A percentile compares a stretch with the other conserved stretches of the same genome.
phyloP scores from a whole-genome alignment of 2,888 invertebrate genomes.

The Metacarcinus magister region DNA sequence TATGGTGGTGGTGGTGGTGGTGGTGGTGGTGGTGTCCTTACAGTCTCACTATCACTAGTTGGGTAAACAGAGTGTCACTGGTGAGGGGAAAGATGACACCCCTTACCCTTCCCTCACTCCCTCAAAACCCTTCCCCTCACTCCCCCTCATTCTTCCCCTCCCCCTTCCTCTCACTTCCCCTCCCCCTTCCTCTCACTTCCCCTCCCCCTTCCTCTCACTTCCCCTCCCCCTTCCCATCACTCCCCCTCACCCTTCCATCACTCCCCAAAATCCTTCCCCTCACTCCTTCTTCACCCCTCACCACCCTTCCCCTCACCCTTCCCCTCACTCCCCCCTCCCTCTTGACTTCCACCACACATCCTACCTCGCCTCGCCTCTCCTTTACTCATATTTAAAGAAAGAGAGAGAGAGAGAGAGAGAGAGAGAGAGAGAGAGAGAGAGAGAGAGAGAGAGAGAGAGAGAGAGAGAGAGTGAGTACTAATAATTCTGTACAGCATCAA shows the following conservation, averaged over 20 bases:
- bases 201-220: neutral
- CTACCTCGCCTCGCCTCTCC: neutral
- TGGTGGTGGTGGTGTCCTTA: neutral
- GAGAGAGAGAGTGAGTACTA: neutral
- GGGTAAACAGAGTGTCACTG: conserved; percentile 30
- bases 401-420: conserved; percentile 50
- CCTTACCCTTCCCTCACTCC: neutral
- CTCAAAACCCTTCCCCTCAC: neutral
- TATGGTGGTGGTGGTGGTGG: neutral
- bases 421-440: conserved; percentile 46
- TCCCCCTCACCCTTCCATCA: no score
- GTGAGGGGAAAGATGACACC: conserved; percentile 26
- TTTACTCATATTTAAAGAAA: neutral
- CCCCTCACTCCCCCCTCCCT: no score
- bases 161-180: neutral
- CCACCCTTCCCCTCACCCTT: no score
- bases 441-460: conserved; percentile 38
- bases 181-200: neutral
- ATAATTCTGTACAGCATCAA: no score
- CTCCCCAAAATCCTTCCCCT: no score
- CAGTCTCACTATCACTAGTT: neutral
- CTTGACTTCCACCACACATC: no score
- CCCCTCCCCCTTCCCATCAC: neutral
- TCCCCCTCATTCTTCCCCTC: neutral
- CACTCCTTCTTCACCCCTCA: no score